Conservation (phyloP, 2,113 vertebrate species). For the Trichechus manatus region DNA sequence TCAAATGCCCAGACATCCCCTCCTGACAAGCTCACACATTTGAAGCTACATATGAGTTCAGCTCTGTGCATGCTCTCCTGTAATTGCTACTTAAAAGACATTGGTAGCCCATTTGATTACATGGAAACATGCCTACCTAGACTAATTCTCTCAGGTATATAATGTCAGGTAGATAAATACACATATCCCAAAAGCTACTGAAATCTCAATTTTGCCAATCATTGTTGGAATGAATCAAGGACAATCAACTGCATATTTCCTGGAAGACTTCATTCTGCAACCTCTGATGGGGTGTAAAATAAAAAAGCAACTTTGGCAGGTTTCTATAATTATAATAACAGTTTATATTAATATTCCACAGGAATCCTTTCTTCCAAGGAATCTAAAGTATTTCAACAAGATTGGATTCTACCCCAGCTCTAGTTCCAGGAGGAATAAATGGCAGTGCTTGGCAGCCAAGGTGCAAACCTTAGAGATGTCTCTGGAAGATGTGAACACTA, state of each 20-base stretch:
- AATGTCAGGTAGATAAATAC: neutral
- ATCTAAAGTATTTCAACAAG: conserved; percentile 34
- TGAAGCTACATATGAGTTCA: accelerated
- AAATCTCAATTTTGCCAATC: neutral
- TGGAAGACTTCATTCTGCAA: conserved; percentile 71
- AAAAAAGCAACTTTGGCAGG: conserved; percentile 70
- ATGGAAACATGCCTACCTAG: neutral
- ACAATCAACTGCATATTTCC: conserved; percentile 39
- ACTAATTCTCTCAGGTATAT: neutral
- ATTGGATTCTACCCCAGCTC: conserved; percentile 66
- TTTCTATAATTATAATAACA: conserved; percentile 59
- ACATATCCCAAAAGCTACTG: neutral
- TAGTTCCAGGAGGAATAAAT: conserved; percentile 57
- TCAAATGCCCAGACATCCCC: accelerated
- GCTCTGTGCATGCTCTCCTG: neutral
- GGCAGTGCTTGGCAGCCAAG: conserved; percentile 34
- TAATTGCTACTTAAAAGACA: accelerated
- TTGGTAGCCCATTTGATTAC: neutral
- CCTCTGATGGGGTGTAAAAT: conserved; percentile 69
- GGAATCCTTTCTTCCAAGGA: conserved; percentile 73
- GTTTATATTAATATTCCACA: conserved; percentile 80
- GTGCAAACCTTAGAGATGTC: conserved; percentile 34
- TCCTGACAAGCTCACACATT: accelerated
- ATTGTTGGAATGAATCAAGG: conserved; percentile 10
- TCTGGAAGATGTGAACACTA: neutral